Percentiles rank a stretch among this genome's conserved stretches.
Conservation (phyloP, 53 echinoderm and acorn worm species). For the Crossaster papposus region DNA sequence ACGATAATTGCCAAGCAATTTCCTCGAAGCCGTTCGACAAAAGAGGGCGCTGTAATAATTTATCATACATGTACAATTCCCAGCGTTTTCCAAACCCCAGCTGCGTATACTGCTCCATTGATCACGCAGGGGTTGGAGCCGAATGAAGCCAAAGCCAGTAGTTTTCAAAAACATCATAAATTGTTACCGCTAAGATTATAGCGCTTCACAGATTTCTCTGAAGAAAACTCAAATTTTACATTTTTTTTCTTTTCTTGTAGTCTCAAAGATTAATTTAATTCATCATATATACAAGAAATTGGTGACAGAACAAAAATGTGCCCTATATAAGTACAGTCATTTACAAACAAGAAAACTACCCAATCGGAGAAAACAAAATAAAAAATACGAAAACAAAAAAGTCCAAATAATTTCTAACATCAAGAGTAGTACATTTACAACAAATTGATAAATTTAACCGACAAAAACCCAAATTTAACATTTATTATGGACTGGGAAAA, state of each 20-base stretch:
- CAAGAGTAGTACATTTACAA: constrained; percentile 54
- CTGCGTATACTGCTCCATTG: too few species aligned
- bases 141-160: too few species aligned
- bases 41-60: too few species aligned
- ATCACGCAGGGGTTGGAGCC: too few species aligned
- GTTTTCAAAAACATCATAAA: too few species aligned
- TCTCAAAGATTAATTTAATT: constrained; percentile 65
- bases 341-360: constrained; percentile 32
- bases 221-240: not conserved
- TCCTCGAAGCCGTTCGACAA: too few species aligned
- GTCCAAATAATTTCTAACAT: constrained; percentile 48
- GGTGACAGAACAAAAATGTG: constrained; percentile 21
- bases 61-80: too few species aligned
- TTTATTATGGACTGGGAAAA: not conserved
- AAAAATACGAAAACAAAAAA: too few species aligned
- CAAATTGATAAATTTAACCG: constrained; percentile 32
- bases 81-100: too few species aligned
- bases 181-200: too few species aligned
- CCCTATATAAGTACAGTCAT: constrained; percentile 50
- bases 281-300: constrained; percentile 64
- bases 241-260: constrained; percentile 18
- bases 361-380: not conserved
- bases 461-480: not conserved
- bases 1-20: too few species aligned
- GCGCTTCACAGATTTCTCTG: too few species aligned